phyloP scores from a whole-genome alignment of 2,113 vertebrate genomes.

The Hemicordylus capensis region DNA sequence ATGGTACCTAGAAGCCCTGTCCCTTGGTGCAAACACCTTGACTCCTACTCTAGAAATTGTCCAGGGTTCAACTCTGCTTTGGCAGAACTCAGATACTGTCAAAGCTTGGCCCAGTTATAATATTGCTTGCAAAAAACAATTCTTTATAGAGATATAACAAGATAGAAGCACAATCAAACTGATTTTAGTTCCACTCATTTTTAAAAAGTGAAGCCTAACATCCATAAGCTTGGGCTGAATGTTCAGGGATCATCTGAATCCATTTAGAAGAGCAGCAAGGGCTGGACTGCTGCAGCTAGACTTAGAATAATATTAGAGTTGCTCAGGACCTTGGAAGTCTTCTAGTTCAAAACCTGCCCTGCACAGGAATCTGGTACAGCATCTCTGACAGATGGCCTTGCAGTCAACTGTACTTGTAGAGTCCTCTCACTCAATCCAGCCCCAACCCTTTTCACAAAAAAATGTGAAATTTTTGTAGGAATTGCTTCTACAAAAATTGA shows the following conservation, averaged over 20 bases:
- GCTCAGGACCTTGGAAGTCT: too few species aligned
- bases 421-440: neutral
- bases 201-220: neutral
- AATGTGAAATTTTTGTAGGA: neutral
- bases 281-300: neutral
- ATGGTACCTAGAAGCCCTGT: neutral
- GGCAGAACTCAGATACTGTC: neutral
- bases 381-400: too few species aligned
- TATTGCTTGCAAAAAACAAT: neutral
- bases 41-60: neutral
- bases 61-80: neutral
- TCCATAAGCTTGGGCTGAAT: neutral
- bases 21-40: neutral
- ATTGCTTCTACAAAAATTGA: neutral
- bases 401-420: neutral
- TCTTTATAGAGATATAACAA: neutral
- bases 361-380: too few species aligned
- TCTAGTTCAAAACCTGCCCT: too few species aligned
- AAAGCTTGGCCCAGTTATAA: neutral
- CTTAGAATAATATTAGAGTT: too few species aligned
- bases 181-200: neutral
- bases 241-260: neutral
- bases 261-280: neutral
- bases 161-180: neutral
- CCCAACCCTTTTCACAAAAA: neutral